phyloP scores from a whole-genome alignment of 37 sponge, comb jelly and placozoan species.

The Oscarella lobularis region DNA sequence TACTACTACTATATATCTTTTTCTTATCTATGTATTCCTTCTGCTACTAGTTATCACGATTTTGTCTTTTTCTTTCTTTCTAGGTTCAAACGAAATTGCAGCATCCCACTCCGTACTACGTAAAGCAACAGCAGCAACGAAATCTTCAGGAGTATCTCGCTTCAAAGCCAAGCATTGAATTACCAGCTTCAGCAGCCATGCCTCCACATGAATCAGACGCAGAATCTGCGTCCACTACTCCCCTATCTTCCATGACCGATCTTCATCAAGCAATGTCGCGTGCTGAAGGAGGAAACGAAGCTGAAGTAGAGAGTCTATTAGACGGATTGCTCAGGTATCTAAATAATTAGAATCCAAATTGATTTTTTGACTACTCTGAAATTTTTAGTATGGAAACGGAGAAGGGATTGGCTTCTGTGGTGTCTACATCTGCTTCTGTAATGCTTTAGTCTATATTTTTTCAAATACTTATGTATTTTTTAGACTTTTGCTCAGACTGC shows the following conservation, averaged over 20 bases:
- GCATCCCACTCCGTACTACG: slow-evolving; percentile 58
- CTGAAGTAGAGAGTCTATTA: neutral
- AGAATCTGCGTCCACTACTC: too few species aligned
- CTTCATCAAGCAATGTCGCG: neutral
- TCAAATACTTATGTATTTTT: too few species aligned
- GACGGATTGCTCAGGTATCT: neutral
- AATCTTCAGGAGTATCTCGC: neutral
- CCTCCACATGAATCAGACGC: neutral
- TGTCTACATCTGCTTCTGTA: too few species aligned
- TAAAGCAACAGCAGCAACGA: slow-evolving; percentile 10
- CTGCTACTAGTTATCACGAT: too few species aligned
- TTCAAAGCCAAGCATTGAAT: neutral
- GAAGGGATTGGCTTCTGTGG: too few species aligned
- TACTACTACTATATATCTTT: too few species aligned
- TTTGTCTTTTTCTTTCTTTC: neutral
- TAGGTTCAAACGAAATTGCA: slow-evolving; percentile 51
- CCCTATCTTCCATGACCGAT: neutral
- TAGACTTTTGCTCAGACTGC: too few species aligned
- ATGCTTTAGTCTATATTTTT: too few species aligned
- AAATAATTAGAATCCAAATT: too few species aligned
- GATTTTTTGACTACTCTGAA: too few species aligned
- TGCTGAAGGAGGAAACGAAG: neutral
- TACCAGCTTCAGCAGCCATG: neutral
- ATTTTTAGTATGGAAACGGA: too few species aligned
- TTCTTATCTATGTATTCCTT: too few species aligned